These are phyloP conservation scores for Hycleus phaleratus DNA, from an alignment of 1,140 invertebrate genomes.

Conservation along the genomic window DNA sequence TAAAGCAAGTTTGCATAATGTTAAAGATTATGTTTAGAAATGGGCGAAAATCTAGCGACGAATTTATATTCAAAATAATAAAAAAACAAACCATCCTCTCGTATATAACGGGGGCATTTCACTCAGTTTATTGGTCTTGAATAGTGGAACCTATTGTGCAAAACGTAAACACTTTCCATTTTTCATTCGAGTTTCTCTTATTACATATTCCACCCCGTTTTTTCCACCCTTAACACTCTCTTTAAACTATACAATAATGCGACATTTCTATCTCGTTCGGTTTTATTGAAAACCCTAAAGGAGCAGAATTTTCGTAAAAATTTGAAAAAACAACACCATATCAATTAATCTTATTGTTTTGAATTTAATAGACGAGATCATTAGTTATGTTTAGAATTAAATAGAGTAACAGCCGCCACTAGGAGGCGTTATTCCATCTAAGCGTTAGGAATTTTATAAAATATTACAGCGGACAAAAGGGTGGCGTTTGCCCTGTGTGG, in stretches of 20 bases:
- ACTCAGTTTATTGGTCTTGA: constrained; percentile 10
- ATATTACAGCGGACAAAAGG: not conserved
- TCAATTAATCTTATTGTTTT: too few relatives aligned
- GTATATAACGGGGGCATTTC: not conserved
- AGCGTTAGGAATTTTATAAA: too few relatives aligned
- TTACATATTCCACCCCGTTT: too few relatives aligned
- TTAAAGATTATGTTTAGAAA: constrained; percentile 13
- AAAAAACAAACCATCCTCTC: constrained; percentile 12
- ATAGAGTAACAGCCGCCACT: too few relatives aligned
- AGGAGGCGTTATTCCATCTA: too few relatives aligned
- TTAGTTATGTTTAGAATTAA: too few relatives aligned
- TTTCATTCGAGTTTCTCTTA: constrained; percentile 13
- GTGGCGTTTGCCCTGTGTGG: constrained; percentile 3
- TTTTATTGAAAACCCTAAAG: constrained; percentile 6
- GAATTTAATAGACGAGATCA: too few relatives aligned
- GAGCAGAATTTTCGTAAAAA: not conserved
- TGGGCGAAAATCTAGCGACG: not conserved
- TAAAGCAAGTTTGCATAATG: constrained; percentile 19
- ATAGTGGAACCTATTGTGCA: constrained; percentile 7
- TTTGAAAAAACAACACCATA: too few relatives aligned
- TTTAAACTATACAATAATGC: constrained; percentile 11
- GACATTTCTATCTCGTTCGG: constrained; percentile 2
- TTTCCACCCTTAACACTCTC: not conserved
- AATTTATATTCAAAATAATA: not conserved
- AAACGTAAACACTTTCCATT: constrained; percentile 20